These are phyloP conservation scores for Vicugna pacos DNA, from an alignment of 2,113 vertebrate genomes.

Conservation along the genomic window DNA sequence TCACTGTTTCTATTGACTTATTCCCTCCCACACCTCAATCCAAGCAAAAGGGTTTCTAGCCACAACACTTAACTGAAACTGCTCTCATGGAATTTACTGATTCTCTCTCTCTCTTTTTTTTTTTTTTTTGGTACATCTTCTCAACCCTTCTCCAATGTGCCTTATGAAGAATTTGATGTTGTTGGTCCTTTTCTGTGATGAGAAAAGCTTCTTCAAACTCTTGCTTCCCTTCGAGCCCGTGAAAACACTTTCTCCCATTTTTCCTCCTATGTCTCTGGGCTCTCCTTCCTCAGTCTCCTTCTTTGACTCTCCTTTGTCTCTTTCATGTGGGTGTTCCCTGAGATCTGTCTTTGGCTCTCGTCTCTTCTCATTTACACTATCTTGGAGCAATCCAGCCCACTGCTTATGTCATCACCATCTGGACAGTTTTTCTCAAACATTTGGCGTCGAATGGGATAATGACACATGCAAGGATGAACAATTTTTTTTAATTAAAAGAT, in stretches of 20 bases:
- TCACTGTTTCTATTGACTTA: constrained; percentile 25
- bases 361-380: constrained; percentile 56
- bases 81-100: constrained; percentile 30
- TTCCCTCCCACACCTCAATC: not conserved
- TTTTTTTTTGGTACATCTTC: not conserved
- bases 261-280: not conserved
- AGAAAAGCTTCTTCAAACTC: constrained; percentile 28
- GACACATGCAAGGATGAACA: constrained; percentile 17
- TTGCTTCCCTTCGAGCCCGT: not conserved
- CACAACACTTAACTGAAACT: not conserved
- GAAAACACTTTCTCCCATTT: constrained; percentile 19
- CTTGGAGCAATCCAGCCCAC: constrained; percentile 55
- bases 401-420: constrained; percentile 64
- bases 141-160: not conserved
- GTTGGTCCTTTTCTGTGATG: not conserved
- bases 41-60: constrained; percentile 32
- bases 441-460: constrained; percentile 60
- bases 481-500: constrained; percentile 55
- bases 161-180: not conserved
- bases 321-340: constrained; percentile 47
- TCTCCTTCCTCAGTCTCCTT: not conserved
- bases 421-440: constrained; percentile 65
- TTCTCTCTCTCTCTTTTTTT: not conserved
- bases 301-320: not conserved
- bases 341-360: constrained; percentile 53